Evolutionary conservation across 64 coral and sea anemone genomes (phyloP), one percentile per base, ranked within the genome.

Genomic region (Hydrozoanthus tunicans): DNA sequence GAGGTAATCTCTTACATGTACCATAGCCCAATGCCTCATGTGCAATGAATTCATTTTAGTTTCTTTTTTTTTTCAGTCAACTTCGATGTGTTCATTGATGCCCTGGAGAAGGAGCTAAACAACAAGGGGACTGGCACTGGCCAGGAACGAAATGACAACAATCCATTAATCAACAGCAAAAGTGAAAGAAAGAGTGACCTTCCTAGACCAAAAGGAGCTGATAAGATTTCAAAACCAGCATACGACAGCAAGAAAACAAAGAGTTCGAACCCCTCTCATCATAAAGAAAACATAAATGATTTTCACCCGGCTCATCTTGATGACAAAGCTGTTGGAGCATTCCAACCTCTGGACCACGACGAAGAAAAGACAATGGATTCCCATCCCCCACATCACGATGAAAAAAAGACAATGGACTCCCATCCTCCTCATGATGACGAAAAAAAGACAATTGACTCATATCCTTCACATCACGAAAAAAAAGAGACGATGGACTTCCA

Each of bases 41-140:
- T 25, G 6, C 5, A 23, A 43, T 25, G 5, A 6, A 73, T 25
- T 5, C 17, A 6, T n/a, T 26, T 7, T 79, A 1, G 3, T 79
- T n/a, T n/a, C 9, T 79, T 58, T 63, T 81, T 75, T 56, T 56
- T 85, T 53, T 1, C 81, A 85, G 62, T 2, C 17, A 65, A 85
- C 15, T 56, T 85, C 64, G 81, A 85, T 55, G 23, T 15, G 52
- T 85, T 70, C 53, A 56, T 85, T n/a, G 81, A 85, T 64, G 64
- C 43, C 53, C 54, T 85, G 12, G 81, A 85, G 56, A 85, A 51
- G 53, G 63, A 70, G 65, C 10, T 85, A 15, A 20, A 56, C 9
- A 13, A 70, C 17, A 70, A 70, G 24, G 51, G 12, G 0, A 17
- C 26, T 81, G 56, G 14, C 23, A 13, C 64, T 10, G 2, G 20